Evolutionary conservation across 2,888 invertebrate genomes (phyloP).

Genomic region (Acleris cristana): DNA sequence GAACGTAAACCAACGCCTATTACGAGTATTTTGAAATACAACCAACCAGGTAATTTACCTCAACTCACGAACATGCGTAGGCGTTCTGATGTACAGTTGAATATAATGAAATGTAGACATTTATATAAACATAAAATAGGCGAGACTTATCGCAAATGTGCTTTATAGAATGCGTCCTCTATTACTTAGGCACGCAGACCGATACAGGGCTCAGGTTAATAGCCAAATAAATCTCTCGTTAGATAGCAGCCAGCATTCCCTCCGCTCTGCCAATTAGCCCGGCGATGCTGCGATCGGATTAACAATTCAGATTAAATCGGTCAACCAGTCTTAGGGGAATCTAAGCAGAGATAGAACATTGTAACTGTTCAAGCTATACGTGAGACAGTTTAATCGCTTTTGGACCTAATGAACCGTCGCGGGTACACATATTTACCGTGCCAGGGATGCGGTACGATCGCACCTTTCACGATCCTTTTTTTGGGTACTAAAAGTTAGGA

Average conservation of each 20-base stretch:
- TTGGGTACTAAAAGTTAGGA: slow-evolving; percentile 10
- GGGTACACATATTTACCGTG: slow-evolving; percentile 50
- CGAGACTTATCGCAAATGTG: slow-evolving; percentile 16
- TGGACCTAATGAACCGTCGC: slow-evolving; percentile 59
- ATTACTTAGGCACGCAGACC: slow-evolving; percentile 41
- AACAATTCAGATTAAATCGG: slow-evolving; percentile 75
- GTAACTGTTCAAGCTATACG: slow-evolving; percentile 53
- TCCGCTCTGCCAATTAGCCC: slow-evolving; percentile 70
- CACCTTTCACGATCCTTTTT: slow-evolving; percentile 9
- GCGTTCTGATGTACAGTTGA: slow-evolving; percentile 2
- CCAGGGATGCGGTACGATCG: slow-evolving; percentile 46
- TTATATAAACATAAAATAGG: slow-evolving; percentile 8
- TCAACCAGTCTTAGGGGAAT: slow-evolving; percentile 51
- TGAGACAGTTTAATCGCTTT: slow-evolving; percentile 57
- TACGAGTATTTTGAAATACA: slow-evolving; percentile 12
- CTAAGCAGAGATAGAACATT: slow-evolving; percentile 45
- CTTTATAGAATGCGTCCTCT: slow-evolving; percentile 28
- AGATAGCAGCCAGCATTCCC: slow-evolving; percentile 53
- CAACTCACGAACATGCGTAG: background rate
- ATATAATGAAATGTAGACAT: slow-evolving; percentile 10
- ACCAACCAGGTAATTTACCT: slow-evolving; percentile 7
- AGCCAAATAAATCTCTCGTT: slow-evolving; percentile 63
- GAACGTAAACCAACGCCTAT: background rate
- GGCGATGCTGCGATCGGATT: slow-evolving; percentile 65
- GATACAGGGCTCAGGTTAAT: slow-evolving; percentile 51